A percentile compares a stretch with the other conserved stretches of the same genome.
These are phyloP conservation scores for Caenorhabditis panamensis DNA, from an alignment of 2,888 invertebrate species.

Conservation along the genomic window DNA sequence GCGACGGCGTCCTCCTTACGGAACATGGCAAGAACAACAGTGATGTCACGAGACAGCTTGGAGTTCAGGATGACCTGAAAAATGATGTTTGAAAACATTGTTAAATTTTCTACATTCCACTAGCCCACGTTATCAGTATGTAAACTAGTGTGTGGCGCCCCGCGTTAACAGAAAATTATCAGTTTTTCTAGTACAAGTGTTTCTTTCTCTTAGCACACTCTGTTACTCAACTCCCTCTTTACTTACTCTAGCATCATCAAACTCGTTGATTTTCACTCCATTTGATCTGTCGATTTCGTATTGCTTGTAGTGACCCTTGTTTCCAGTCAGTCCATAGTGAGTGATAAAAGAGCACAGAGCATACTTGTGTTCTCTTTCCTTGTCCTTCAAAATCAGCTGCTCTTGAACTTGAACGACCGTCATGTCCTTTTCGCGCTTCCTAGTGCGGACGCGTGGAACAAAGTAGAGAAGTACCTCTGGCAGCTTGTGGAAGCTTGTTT, in stretches of 20 bases:
- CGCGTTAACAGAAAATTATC: no score
- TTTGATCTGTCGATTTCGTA: conserved; percentile 27
- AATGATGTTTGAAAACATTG: no score
- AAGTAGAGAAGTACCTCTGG: conserved; percentile 41
- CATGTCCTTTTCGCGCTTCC: conserved; percentile 20
- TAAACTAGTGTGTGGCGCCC: no score
- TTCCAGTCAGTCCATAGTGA: background rate
- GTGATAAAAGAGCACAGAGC: conserved; percentile 18
- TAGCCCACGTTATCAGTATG: no score
- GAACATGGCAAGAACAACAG: conserved; percentile 42
- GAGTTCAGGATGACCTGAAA: conserved; percentile 28
- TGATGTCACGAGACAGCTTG: background rate
- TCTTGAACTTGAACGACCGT: conserved; percentile 20
- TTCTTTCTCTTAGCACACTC: background rate
- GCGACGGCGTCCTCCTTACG: conserved; percentile 26
- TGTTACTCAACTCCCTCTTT: background rate
- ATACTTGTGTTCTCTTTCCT: conserved; percentile 5
- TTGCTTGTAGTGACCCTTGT: conserved; percentile 31
- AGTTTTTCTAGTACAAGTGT: no score
- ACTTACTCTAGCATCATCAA: conserved; percentile 26
- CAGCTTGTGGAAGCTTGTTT: conserved; percentile 2
- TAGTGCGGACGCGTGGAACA: conserved; percentile 29
- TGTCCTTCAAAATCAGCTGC: background rate
- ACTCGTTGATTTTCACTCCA: conserved; percentile 19
- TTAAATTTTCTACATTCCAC: no score